These are phyloP conservation scores for Palythoa caribaeorum DNA, from an alignment of 92 coral and sea anemone species.

Conservation along the genomic window DNA sequence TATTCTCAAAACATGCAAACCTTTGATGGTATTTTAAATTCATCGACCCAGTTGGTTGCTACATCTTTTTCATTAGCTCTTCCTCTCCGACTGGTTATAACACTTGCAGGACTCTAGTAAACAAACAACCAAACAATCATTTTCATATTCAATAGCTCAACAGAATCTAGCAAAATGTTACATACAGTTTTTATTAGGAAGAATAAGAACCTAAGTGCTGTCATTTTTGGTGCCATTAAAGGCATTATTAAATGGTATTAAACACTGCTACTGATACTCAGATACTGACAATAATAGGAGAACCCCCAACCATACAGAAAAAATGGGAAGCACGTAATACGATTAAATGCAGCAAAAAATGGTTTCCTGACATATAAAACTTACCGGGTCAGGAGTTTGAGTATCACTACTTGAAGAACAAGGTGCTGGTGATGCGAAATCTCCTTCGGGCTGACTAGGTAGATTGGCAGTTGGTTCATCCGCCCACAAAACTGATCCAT, in stretches of 20 bases:
- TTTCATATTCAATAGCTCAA: background rate
- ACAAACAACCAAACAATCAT: background rate
- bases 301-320: background rate
- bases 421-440: background rate
- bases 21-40: background rate
- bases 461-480: background rate
- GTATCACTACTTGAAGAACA: background rate
- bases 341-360: background rate
- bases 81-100: too few relatives aligned
- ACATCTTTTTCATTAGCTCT: background rate
- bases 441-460: background rate
- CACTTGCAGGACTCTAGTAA: too few relatives aligned
- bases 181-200: background rate
- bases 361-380: background rate
- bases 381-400: background rate
- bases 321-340: background rate
- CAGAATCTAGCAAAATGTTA: background rate
- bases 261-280: background rate
- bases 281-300: background rate
- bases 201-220: background rate
- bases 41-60: background rate
- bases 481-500: background rate
- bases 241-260: background rate
- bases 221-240: background rate
- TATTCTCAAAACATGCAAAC: background rate